phyloP scores from a whole-genome alignment of 1,140 invertebrate genomes.

The Batillaria attramentaria region DNA sequence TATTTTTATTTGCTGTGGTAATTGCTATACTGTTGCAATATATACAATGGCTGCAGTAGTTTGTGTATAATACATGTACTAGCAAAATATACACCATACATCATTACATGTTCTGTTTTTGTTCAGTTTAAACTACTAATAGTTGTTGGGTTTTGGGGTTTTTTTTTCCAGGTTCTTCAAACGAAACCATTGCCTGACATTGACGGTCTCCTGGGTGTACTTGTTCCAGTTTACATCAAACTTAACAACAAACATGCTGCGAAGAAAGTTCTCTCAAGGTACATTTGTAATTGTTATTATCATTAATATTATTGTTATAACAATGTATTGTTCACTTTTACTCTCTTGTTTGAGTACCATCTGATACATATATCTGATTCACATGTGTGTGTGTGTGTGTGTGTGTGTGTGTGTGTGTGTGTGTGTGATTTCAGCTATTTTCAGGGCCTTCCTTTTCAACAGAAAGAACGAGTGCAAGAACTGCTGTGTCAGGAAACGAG shows the following conservation, averaged over 20 bases:
- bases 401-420: conserved; percentile 2
- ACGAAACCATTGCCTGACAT: conserved; percentile 4
- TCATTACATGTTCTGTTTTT: conserved; percentile 7
- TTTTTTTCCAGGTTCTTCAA: neutral
- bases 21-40: too few species aligned
- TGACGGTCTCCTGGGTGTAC: neutral
- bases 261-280: conserved; percentile 37
- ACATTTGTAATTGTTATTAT: too few species aligned
- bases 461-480: conserved; percentile 9
- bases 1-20: too few species aligned
- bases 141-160: neutral
- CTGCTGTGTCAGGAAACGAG: conserved; percentile 13
- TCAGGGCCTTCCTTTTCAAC: conserved; percentile 32
- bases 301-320: too few species aligned
- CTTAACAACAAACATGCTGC: conserved; percentile 30
- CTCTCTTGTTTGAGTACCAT: too few species aligned
- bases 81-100: too few species aligned
- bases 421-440: conserved; percentile 38
- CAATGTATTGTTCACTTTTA: too few species aligned
- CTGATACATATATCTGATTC: neutral
- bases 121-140: too few species aligned
- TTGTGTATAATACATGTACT: too few species aligned
- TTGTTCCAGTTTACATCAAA: conserved; percentile 29
- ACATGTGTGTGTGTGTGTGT: neutral
- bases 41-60: too few species aligned